A percentile compares a stretch with the other conserved stretches of the same genome.
Evolutionary conservation across 2,113 vertebrate species (phyloP).

Genomic region (Hiodon tergisus): DNA sequence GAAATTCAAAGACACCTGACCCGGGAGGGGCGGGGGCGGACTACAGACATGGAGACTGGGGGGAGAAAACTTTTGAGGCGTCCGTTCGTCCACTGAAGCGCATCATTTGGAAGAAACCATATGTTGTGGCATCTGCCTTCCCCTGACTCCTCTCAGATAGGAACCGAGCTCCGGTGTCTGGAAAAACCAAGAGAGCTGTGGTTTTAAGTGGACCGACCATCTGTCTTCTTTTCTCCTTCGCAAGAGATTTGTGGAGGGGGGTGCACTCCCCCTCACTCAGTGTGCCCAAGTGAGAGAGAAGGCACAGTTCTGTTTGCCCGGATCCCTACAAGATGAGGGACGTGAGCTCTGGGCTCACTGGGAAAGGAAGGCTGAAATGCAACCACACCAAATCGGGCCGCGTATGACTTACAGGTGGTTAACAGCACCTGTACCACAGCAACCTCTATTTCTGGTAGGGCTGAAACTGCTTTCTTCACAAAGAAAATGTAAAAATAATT

Average conservation of each 20-base stretch:
- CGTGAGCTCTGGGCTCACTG: conserved; percentile 28
- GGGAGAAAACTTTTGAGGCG: conserved; percentile 33
- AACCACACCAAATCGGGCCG: no score
- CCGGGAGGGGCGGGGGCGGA: conserved; percentile 10
- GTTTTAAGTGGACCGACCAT: conserved; percentile 57
- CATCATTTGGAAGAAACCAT: conserved; percentile 59
- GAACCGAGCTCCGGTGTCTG: conserved; percentile 37
- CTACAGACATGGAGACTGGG: conserved; percentile 30
- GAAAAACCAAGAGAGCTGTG: conserved; percentile 41
- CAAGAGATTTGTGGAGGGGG: conserved; percentile 33
- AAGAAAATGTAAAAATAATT: background rate
- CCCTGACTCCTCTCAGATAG: conserved; percentile 43
- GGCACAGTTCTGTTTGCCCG: conserved; percentile 38
- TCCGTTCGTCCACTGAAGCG: conserved; percentile 30
- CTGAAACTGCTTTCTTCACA: conserved; percentile 29
- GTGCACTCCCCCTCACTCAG: conserved; percentile 37
- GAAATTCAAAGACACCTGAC: conserved; percentile 43
- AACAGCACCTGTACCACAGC: no score
- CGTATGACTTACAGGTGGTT: no score
- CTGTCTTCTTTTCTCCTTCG: conserved; percentile 54
- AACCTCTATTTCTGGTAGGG: conserved; percentile 8
- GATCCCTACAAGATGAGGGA: conserved; percentile 40
- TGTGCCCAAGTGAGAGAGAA: conserved; percentile 47
- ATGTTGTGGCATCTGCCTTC: conserved; percentile 63
- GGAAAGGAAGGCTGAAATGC: conserved; percentile 11